Percentiles rank a stretch among this genome's conserved stretches.
Conservation (phyloP, 2,113 vertebrate species). For the Cyanocitta stelleri region DNA sequence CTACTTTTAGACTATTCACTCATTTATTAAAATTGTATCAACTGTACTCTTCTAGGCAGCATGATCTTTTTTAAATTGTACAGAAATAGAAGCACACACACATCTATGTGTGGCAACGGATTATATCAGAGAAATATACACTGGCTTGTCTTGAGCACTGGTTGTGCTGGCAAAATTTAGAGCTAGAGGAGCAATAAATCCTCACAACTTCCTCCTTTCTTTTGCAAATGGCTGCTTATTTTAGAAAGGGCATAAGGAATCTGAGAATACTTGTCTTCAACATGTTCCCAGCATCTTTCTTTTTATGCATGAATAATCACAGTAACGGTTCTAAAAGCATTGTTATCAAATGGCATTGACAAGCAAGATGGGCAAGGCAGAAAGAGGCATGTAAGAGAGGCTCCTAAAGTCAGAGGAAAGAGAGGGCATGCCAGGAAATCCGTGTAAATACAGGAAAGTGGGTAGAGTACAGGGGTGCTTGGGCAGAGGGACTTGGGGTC, state of each 20-base stretch:
- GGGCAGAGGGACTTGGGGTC: background rate
- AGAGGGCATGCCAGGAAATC: background rate
- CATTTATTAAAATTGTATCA: background rate
- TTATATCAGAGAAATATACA: background rate
- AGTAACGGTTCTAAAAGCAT: background rate
- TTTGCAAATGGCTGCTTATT: background rate
- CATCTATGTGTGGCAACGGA: background rate
- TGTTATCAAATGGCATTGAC: background rate
- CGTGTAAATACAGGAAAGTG: background rate
- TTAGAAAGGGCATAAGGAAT: background rate
- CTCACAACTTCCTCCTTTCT: background rate
- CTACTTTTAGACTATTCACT: background rate
- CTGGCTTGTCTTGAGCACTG: background rate
- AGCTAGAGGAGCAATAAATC: background rate
- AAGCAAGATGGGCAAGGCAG: background rate
- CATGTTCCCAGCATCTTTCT: background rate
- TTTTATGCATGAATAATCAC: background rate
- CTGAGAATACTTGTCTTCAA: background rate
- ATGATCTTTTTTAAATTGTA: background rate
- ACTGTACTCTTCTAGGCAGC: background rate
- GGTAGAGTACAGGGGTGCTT: background rate
- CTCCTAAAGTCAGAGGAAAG: background rate
- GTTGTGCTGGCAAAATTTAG: background rate
- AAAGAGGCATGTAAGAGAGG: background rate
- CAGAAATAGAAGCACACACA: background rate